Percentiles rank a stretch among this genome's conserved stretches.
Evolutionary conservation across 2,888 invertebrate genomes (phyloP).

Genomic region (Molorchus minor): DNA sequence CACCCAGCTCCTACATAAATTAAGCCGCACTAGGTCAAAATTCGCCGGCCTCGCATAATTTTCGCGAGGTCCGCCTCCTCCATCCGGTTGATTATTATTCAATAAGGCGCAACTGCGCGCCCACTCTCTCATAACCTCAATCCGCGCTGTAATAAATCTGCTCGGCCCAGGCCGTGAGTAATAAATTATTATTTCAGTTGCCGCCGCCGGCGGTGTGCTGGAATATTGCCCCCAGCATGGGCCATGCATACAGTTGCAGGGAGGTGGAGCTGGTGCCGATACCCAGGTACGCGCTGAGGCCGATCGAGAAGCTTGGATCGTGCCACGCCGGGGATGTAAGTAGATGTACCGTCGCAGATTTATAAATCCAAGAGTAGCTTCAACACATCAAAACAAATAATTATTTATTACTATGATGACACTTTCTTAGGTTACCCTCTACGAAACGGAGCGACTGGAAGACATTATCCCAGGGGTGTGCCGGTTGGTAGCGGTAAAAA

Average conservation of each 20-base stretch:
- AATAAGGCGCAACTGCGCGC: constrained; percentile 16
- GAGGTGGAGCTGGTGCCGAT: constrained; percentile 68
- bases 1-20: not conserved
- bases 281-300: constrained; percentile 66
- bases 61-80: constrained; percentile 9
- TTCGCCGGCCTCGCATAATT: not conserved
- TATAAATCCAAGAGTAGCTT: no score
- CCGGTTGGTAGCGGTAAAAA: constrained; percentile 67
- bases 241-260: constrained; percentile 68
- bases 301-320: constrained; percentile 67
- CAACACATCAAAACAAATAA: constrained; percentile 11
- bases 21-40: no score
- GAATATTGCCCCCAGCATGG: constrained; percentile 72
- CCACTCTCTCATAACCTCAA: constrained; percentile 33
- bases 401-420: constrained; percentile 36
- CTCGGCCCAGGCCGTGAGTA: constrained; percentile 25
- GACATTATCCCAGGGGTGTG: constrained; percentile 64
- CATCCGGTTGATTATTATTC: constrained; percentile 37
- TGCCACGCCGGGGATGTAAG: constrained; percentile 69
- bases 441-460: constrained; percentile 65
- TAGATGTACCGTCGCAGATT: no score
- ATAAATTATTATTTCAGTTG: constrained; percentile 58
- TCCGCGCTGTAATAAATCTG: constrained; percentile 40
- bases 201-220: constrained; percentile 68
- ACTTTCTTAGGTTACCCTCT: constrained; percentile 64